Percentiles rank a stretch among this genome's conserved stretches.
These are phyloP conservation scores for Cheilosia soror DNA, from an alignment of 2,888 invertebrate species.

Conservation along the genomic window DNA sequence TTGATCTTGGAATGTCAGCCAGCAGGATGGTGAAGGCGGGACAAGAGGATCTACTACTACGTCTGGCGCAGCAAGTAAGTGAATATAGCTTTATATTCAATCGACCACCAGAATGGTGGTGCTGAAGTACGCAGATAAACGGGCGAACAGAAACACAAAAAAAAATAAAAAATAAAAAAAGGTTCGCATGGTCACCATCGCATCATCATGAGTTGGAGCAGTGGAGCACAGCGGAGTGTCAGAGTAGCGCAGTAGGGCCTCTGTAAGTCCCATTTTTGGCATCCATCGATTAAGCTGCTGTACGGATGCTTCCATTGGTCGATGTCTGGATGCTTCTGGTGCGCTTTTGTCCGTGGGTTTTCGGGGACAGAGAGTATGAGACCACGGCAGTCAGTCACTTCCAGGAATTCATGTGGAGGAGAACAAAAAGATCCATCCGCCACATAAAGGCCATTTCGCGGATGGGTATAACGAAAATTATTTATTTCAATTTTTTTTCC, in stretches of 20 bases:
- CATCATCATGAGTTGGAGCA: conserved; percentile 47
- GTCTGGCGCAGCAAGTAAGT: conserved; percentile 68
- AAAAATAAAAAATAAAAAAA: background rate
- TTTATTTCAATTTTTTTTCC: conserved; percentile 63
- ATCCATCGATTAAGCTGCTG: conserved; percentile 55
- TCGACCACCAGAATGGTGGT: conserved; percentile 57
- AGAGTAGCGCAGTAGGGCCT: conserved; percentile 58
- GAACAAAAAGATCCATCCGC: conserved; percentile 74
- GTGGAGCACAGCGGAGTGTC: conserved; percentile 44
- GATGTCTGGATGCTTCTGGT: conserved; percentile 8
- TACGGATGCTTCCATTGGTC: conserved; percentile 3
- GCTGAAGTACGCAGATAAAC: conserved; percentile 9
- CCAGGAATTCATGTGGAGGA: conserved; percentile 74
- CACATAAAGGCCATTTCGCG: conserved; percentile 51
- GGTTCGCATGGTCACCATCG: conserved; percentile 45
- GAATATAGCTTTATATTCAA: conserved; percentile 72
- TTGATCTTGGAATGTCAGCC: conserved; percentile 71
- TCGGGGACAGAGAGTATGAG: conserved; percentile 16
- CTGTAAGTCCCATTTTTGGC: conserved; percentile 50
- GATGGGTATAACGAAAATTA: conserved; percentile 73
- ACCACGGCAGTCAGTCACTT: conserved; percentile 68
- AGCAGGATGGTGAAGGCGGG: conserved; percentile 11
- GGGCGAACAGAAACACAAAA: background rate
- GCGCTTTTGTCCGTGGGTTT: conserved; percentile 58
- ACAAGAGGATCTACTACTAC: conserved; percentile 8